Conservation (phyloP, 2,113 vertebrate genomes). For the Etheostoma cragini region DNA sequence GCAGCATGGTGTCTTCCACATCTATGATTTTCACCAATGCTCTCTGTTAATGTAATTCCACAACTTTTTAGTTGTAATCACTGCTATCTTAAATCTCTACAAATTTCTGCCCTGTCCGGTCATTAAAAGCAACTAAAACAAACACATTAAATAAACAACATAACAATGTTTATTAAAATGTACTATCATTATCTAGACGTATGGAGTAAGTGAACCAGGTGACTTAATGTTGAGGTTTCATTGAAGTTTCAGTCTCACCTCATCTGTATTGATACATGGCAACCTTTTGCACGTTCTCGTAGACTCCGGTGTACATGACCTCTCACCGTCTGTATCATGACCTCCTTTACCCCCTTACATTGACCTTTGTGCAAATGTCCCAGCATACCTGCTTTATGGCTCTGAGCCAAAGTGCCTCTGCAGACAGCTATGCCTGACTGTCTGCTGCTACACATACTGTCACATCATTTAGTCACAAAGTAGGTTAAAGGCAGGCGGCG, state of each 20-base stretch:
- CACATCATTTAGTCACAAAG: conserved; percentile 39
- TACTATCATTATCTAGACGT: background rate
- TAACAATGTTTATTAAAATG: background rate
- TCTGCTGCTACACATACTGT: conserved; percentile 1
- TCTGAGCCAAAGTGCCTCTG: conserved; percentile 8
- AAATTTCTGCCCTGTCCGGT: background rate
- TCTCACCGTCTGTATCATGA: conserved; percentile 20
- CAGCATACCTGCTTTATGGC: conserved; percentile 21
- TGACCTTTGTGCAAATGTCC: conserved; percentile 3
- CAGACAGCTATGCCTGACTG: conserved; percentile 18
- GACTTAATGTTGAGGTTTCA: too few relatives aligned
- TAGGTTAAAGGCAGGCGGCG: conserved; percentile 49
- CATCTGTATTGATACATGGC: background rate
- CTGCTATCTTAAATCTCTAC: background rate
- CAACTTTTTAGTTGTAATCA: background rate
- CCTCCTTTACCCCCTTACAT: background rate
- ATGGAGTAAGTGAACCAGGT: background rate
- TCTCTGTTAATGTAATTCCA: background rate
- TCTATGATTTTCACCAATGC: background rate
- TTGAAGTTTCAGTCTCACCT: background rate
- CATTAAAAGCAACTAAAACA: background rate
- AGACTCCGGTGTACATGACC: background rate
- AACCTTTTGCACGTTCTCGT: background rate
- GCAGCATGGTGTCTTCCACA: background rate
- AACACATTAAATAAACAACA: background rate